These are phyloP conservation scores for Oceanodroma tethys DNA, from an alignment of 2,113 vertebrate species.

Conservation along the genomic window DNA sequence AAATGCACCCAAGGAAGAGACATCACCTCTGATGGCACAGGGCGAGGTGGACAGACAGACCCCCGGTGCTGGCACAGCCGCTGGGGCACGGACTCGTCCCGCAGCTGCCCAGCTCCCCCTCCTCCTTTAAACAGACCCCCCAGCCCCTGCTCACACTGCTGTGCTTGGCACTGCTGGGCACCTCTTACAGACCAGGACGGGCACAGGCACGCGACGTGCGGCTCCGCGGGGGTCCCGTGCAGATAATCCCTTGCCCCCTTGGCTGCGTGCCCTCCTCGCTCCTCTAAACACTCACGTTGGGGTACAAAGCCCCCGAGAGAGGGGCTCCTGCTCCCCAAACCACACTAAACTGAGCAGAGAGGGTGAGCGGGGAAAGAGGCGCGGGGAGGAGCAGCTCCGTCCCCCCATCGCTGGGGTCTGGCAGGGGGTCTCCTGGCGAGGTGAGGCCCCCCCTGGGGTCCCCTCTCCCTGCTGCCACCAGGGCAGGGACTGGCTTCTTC, in stretches of 20 bases:
- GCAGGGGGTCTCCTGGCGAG: neutral
- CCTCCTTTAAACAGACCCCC: neutral
- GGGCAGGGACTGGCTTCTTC: neutral
- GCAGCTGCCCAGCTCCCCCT: neutral
- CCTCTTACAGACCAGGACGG: neutral
- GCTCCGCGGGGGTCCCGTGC: neutral
- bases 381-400: rapidly evolving
- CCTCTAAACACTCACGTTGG: neutral
- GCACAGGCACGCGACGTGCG: rapidly evolving
- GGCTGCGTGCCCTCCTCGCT: neutral
- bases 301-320: neutral
- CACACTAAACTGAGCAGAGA: neutral
- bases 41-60: neutral
- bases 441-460: neutral
- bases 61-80: neutral
- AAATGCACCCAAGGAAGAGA: neutral
- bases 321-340: neutral
- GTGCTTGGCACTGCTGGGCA: neutral
- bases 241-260: too few species aligned
- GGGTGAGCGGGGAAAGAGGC: neutral
- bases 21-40: neutral
- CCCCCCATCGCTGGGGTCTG: neutral
- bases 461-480: neutral
- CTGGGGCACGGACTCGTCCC: neutral
- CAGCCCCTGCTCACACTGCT: neutral